Evolutionary conservation across 2,888 invertebrate species (phyloP).

Genomic region (Hypomecis punctinalis): DNA sequence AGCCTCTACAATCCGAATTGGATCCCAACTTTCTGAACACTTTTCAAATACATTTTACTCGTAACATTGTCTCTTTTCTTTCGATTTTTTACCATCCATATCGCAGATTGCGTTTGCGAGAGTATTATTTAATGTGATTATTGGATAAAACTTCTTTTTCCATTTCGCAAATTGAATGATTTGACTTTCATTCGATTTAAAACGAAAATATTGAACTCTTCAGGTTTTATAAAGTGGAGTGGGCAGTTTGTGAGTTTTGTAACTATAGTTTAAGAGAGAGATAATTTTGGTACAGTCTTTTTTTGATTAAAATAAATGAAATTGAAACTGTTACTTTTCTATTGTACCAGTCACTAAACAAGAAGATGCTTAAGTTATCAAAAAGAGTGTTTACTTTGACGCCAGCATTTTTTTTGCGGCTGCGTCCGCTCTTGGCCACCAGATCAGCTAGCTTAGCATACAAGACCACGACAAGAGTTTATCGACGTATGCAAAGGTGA

Average conservation of each 20-base stretch:
- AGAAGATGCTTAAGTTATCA: too few relatives aligned
- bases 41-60: constrained; percentile 32
- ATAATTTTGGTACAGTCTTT: background rate
- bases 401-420: too few relatives aligned
- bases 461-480: too few relatives aligned
- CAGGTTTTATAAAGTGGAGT: constrained; percentile 7
- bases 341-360: too few relatives aligned
- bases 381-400: too few relatives aligned
- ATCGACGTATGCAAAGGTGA: too few relatives aligned
- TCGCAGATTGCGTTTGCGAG: constrained; percentile 22
- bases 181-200: constrained; percentile 26
- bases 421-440: too few relatives aligned
- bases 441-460: too few relatives aligned
- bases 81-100: constrained; percentile 32
- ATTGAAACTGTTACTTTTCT: too few relatives aligned
- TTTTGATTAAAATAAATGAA: background rate
- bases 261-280: constrained; percentile 7
- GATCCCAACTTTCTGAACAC: constrained; percentile 34
- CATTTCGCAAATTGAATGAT: constrained; percentile 37
- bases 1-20: constrained; percentile 33
- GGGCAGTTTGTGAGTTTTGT: constrained; percentile 5
- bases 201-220: constrained; percentile 7
- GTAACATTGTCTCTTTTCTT: constrained; percentile 24
- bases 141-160: constrained; percentile 32
- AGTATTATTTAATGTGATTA: constrained; percentile 35